Base-by-base conservation (phyloP, 1,140 invertebrate genomes). In the Ceratoteleas bidentatus region DNA sequence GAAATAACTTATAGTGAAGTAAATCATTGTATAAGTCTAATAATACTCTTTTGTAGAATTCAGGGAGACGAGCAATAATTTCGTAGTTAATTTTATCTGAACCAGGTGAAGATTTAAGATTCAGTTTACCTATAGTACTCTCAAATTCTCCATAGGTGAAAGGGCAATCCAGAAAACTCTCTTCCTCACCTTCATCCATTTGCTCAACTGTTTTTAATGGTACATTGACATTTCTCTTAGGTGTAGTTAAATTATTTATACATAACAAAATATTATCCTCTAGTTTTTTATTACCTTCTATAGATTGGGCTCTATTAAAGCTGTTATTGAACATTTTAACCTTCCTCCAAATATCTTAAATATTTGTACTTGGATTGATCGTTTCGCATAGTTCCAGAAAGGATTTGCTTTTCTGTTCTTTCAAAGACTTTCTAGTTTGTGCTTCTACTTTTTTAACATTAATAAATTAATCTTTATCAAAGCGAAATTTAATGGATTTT, bases 1-100 rank as follows among this genome's bases (percentile, higher is more conserved):
- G 77, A 57, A 83, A 85, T 2, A 32, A 3, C 7, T 43, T 15
- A 9, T 50, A 8, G 2, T 24, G 9, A 4, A 65, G 83, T 50
- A 84, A 60, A n/a, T 84, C 70, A 58, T 85, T 85, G 34, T 62
- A 75, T 15, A 85, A 34, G 10, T 84, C 69, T 16, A 82, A 32
- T 11, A 84, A 15, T 11, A 72, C 10, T 38, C 57, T 53, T 72
- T 70, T 73, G 9, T 40, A 58, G 8, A 61, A 57, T 47, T 82
- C 58, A 0, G 79, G 79, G 9, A 85, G 36, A 15, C 10, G 45
- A 14, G 5, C 33, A 0, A 83, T 52, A 9, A 83, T 65, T 15
- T 40, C n/a, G 52, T 85, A 83, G 47, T 64, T 60, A 15, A 85
- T 57, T 40, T 81, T 81, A 54, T 85, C 82, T 9, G 49, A 9